Conservation (phyloP, 2,797 vertebrate genomes). For the Microctenopoma steveboyesi region DNA sequence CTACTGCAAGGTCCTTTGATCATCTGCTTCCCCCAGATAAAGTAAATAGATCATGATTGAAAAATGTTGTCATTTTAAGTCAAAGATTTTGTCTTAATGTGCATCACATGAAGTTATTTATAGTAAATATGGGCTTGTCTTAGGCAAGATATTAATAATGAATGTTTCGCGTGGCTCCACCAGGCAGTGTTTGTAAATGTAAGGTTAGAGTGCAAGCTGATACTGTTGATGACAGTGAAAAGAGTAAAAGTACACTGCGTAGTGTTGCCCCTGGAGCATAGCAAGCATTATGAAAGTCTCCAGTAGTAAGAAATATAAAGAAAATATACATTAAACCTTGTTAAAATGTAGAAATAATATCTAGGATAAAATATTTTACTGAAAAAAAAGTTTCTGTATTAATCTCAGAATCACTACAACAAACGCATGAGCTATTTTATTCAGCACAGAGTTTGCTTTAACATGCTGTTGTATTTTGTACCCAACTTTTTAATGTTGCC, state of each 20-base stretch:
- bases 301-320: not conserved
- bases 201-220: slow-evolving; percentile 67
- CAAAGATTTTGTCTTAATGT: not conserved
- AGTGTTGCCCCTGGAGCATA: slow-evolving; percentile 26
- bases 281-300: slow-evolving; percentile 5
- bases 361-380: no score
- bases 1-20: slow-evolving; percentile 12
- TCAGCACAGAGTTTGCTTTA: no score
- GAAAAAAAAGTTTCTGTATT: not conserved
- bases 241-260: slow-evolving; percentile 65
- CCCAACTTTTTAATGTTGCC: no score
- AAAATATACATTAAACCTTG: not conserved
- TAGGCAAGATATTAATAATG: slow-evolving; percentile 64
- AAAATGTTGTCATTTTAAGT: not conserved
- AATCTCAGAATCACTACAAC: no score
- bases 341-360: no score
- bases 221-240: slow-evolving; percentile 62
- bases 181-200: slow-evolving; percentile 63
- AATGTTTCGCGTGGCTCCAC: slow-evolving; percentile 56
- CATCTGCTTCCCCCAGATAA: not conserved
- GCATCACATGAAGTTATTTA: not conserved
- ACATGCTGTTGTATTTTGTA: no score
- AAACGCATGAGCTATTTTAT: no score
- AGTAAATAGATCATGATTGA: not conserved
- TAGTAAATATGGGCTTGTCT: not conserved